phyloP scores from a whole-genome alignment of 2,888 invertebrate species.

The Horisme vitalbata region DNA sequence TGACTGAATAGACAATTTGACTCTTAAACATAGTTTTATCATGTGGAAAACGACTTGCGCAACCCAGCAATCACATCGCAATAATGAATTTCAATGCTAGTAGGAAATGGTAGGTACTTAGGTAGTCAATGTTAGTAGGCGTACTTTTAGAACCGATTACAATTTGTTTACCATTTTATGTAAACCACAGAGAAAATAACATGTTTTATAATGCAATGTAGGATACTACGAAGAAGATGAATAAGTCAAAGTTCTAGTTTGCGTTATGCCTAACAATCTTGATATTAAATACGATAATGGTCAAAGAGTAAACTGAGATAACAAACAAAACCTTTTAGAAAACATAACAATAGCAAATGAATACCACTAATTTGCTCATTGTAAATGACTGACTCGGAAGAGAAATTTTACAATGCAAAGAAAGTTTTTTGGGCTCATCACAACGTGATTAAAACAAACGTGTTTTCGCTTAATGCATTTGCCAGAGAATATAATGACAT shows the following conservation, averaged over 20 bases:
- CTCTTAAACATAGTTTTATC: conserved; percentile 4
- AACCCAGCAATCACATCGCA: conserved; percentile 23
- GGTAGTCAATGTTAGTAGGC: no score
- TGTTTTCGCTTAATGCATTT: conserved; percentile 52
- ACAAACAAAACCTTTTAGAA: conserved; percentile 42
- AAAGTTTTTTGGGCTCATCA: conserved; percentile 69
- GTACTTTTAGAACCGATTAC: conserved; percentile 19
- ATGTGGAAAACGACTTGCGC: conserved; percentile 22
- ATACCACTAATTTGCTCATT: conserved; percentile 64
- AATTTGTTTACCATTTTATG: conserved; percentile 27
- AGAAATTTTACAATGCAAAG: conserved; percentile 77
- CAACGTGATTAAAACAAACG: conserved; percentile 67
- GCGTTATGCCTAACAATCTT: conserved; percentile 18
- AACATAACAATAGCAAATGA: conserved; percentile 56
- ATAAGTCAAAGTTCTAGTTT: no score
- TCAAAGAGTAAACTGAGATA: conserved; percentile 26
- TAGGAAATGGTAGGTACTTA: no score
- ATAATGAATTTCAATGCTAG: conserved; percentile 28
- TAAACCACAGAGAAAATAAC: conserved; percentile 21
- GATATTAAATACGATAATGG: conserved; percentile 32
- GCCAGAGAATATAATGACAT: conserved; percentile 41
- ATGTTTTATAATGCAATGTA: background rate
- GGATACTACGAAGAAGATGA: background rate
- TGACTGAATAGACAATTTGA: background rate
- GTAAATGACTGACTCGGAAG: conserved; percentile 56